phyloP scores from a whole-genome alignment of 2,888 invertebrate species.

The Villa cingulata region DNA sequence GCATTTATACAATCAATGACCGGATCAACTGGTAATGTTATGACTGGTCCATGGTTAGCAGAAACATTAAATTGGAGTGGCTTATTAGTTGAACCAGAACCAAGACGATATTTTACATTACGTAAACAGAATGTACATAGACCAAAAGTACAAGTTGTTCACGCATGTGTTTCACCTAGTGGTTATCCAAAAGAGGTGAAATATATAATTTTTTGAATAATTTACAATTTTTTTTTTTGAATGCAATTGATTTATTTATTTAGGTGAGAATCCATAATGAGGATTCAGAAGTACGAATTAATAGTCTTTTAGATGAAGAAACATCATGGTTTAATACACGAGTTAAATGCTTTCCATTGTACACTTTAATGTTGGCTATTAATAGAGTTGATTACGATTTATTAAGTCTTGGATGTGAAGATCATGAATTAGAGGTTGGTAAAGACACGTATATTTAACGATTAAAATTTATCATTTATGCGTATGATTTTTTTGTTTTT shows the following conservation, averaged over 20 bases:
- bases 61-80: conserved; percentile 59
- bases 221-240: background rate
- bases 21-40: conserved; percentile 44
- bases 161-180: conserved; percentile 67
- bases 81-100: conserved; percentile 60
- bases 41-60: conserved; percentile 59
- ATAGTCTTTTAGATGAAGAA: conserved; percentile 40
- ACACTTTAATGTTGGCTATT: conserved; percentile 64
- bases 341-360: conserved; percentile 74
- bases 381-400: conserved; percentile 55
- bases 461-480: background rate
- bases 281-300: conserved; percentile 40
- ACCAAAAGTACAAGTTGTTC: conserved; percentile 48
- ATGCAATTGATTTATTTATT: conserved; percentile 1
- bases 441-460: background rate
- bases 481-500: background rate
- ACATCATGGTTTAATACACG: conserved; percentile 51
- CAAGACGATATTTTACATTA: conserved; percentile 57
- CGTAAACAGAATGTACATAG: conserved; percentile 43
- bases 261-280: conserved; percentile 40
- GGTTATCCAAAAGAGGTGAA: conserved; percentile 60
- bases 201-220: background rate
- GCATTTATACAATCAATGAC: conserved; percentile 55
- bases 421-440: conserved; percentile 33
- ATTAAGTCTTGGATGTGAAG: conserved; percentile 45